Conservation (phyloP, 2,797 vertebrate genomes). For the Lemur catta region DNA sequence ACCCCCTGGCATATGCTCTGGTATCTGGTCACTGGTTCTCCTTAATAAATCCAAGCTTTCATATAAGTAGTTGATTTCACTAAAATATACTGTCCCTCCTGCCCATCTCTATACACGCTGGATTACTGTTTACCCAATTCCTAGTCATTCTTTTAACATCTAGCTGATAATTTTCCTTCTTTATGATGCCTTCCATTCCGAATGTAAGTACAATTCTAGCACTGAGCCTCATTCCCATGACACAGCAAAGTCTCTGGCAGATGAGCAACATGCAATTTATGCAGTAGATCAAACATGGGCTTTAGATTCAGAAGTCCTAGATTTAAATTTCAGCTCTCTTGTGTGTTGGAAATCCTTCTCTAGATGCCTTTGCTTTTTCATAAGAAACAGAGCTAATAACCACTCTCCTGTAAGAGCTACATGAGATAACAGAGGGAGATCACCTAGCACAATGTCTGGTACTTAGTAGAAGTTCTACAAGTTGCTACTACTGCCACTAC, state of each 20-base stretch:
- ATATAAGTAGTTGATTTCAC: not conserved
- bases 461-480: not conserved
- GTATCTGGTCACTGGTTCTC: not conserved
- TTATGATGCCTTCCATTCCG: not conserved
- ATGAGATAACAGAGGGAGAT: not conserved
- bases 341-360: not conserved
- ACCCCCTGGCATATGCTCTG: rapidly evolving
- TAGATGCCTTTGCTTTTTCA: not conserved
- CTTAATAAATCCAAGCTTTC: not conserved
- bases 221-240: not conserved
- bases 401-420: not conserved
- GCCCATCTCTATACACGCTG: not conserved
- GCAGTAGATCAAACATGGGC: not conserved
- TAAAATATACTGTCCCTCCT: not conserved
- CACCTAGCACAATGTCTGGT: not conserved
- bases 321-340: not conserved
- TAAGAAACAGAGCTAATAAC: not conserved
- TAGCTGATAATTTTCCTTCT: not conserved
- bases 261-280: not conserved
- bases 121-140: not conserved
- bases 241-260: not conserved
- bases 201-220: not conserved
- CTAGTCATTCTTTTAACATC: not conserved
- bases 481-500: not conserved
- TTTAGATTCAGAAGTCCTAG: not conserved